Evolutionary conservation across 1,140 invertebrate genomes (phyloP), one percentile per base, ranked within the genome.

Genomic region (Bombus picipes): DNA sequence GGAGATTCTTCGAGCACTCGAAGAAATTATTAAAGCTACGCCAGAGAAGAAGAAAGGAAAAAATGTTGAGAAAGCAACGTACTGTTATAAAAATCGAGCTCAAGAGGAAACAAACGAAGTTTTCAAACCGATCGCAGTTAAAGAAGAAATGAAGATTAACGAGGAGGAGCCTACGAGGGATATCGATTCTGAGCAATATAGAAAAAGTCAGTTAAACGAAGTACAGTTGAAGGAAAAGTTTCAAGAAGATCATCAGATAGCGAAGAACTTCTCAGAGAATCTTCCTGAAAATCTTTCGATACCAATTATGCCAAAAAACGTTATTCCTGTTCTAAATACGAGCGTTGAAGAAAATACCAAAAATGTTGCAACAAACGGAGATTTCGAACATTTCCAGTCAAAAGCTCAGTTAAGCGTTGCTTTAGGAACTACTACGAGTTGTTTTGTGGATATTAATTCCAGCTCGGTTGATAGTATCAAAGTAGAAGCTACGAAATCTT

Each of bases 121-220:
- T 6, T n/a, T 34, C 1, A 25, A 39, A 3, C 10, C 34, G 41
- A 65, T 9, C 12, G 2, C 18, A 2, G 15, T 47, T 9, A 41
- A 73, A 9, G 70, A 85, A 59, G 47, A 79, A 65, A 47, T 15
- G 0, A 39, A 41, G 3, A 81, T 57, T 3, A 32, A 28, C 1
- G 59, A 85, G 0, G 83, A 85, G 15, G 76, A 72, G 1, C 83
- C 83, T 4, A 85, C 83, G 10, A 85, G 71, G 22, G 83, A 85
- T 13, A 15, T 81, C 0, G 70, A 74, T 25, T n/a, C 28, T 1
- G 34, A 34, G 28, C 4, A 22, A 73, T 47, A 2, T 2, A 32
- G 9, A 10, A 25, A 32, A 32, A 25, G 3, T 28, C 66, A 22
- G 37, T 8, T n/a, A 0, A 65, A 80, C 9, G 0, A 12, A 53